Evolutionary conservation across 2,888 invertebrate species (phyloP), one percentile per base, ranked within the genome.

Genomic region (Steinernema scapterisci): DNA sequence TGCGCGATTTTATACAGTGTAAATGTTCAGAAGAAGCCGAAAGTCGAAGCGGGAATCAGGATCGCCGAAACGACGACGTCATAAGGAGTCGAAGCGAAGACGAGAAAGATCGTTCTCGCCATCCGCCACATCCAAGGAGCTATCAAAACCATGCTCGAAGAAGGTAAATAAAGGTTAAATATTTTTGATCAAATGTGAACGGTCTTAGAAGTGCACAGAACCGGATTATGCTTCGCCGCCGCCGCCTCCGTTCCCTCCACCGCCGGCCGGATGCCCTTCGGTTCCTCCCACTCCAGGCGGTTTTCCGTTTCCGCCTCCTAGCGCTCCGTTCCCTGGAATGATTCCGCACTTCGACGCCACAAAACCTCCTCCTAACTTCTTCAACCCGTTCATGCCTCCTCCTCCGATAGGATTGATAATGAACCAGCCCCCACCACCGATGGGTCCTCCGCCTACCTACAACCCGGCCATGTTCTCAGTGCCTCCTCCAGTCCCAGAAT

Each of bases 41-140:
- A 63, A 25, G 63, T 27, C 19, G 2, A 19, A 25, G 21, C 21
- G 63, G 16, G 38, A 38, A 3, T 63, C 63, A 1, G 31, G 25
- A 16, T 63, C 63, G 23, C 63, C 63, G 13, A 63, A 63, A 31
- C 63, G 38, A 11, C 63, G 31, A 9, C 63, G 63, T 13, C 63
- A 63, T 27, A 63, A 63, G 63, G 63, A 63, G 6, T 54, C 54
- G 38, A 63, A 63, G 38, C 27, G 63, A 27, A 63, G 63, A 31
- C 27, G 63, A 1, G 63, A 63, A n/a, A 63, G 27, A 31, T 63
- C 63, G 31, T 16, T 25, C 6, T 63, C 63, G n/a, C n/a, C n/a
- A 6, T 31, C 63, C 31, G 63, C 38, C 11, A 6, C 31, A 1
- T 38, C 31, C 5, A 63, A 63, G 38, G 63, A 63, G 9, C n/a